phyloP scores from a whole-genome alignment of 92 coral and sea anemone species.

The Zoanthus gigantus region DNA sequence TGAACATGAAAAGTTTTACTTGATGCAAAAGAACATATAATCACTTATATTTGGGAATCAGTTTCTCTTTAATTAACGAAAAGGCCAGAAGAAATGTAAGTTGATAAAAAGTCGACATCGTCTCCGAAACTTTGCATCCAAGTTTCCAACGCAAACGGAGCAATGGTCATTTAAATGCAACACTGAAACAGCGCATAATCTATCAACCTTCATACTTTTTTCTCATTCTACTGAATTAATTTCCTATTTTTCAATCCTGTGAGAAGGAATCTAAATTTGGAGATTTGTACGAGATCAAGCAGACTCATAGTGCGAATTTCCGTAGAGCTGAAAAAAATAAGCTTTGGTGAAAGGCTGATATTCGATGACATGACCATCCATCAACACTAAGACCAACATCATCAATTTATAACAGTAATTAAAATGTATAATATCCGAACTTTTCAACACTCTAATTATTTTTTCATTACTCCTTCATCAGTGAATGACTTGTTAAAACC shows the following conservation, averaged over 20 bases:
- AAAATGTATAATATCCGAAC: slow-evolving; percentile 39
- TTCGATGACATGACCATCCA: slow-evolving; percentile 28
- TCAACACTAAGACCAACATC: slow-evolving; percentile 30
- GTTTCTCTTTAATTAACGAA: not conserved
- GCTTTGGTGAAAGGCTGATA: slow-evolving; percentile 15
- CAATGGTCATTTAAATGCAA: not conserved
- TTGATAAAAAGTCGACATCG: not conserved
- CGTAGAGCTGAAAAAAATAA: slow-evolving; percentile 8
- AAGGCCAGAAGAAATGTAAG: not conserved
- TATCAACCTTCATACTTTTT: not conserved
- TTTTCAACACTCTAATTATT: slow-evolving; percentile 48
- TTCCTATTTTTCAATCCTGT: not conserved
- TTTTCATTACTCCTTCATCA: slow-evolving; percentile 56
- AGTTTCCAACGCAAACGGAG: too few relatives aligned
- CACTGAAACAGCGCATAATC: not conserved
- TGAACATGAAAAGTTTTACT: not conserved
- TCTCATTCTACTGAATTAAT: slow-evolving; percentile 14
- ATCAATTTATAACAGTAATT: slow-evolving; percentile 25
- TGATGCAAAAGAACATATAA: not conserved
- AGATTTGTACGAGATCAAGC: not conserved
- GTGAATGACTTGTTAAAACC: slow-evolving; percentile 49
- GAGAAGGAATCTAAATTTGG: not conserved
- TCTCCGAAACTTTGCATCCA: not conserved
- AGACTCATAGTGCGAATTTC: slow-evolving; percentile 8
- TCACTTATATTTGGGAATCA: not conserved